A percentile compares a stretch with the other conserved stretches of the same genome.
Evolutionary conservation across 92 coral and sea anemone genomes (phyloP).

Genomic region (Paragorgia papillata): DNA sequence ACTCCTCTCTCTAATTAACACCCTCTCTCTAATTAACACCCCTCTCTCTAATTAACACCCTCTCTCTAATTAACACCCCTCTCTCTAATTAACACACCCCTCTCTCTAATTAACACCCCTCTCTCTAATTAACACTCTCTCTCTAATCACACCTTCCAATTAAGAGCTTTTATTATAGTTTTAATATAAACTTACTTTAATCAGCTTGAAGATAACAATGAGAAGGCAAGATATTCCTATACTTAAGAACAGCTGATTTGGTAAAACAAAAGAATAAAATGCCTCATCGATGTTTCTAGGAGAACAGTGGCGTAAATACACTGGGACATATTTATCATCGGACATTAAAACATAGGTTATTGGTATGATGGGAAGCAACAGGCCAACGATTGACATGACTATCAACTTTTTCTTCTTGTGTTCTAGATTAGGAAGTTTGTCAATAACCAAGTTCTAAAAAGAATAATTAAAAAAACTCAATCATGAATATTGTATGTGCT

Average conservation of each 20-base stretch:
- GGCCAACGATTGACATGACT: conserved; percentile 43
- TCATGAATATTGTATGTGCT: conserved; percentile 66
- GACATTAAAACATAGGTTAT: conserved; percentile 66
- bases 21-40: too few relatives aligned
- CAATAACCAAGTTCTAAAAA: conserved; percentile 32
- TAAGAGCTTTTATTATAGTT: too few relatives aligned
- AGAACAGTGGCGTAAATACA: conserved; percentile 65
- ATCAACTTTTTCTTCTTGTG: conserved; percentile 23
- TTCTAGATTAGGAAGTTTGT: conserved; percentile 19
- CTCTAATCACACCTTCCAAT: too few relatives aligned
- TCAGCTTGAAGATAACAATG: conserved; percentile 73
- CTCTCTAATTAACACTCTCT: too few relatives aligned
- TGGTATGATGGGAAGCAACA: conserved; percentile 76
- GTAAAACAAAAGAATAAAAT: conserved; percentile 59
- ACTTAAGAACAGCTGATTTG: conserved; percentile 61
- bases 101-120: too few relatives aligned
- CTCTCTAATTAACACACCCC: too few relatives aligned
- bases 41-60: too few relatives aligned
- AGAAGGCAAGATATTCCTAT: conserved; percentile 76
- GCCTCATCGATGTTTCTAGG: conserved; percentile 41
- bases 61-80: too few relatives aligned
- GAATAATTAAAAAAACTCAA: background rate
- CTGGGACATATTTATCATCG: conserved; percentile 24
- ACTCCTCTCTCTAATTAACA: too few relatives aligned
- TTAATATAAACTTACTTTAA: conserved; percentile 53